phyloP scores from a whole-genome alignment of 2,113 vertebrate species.

The Sporophila hypoxantha region DNA sequence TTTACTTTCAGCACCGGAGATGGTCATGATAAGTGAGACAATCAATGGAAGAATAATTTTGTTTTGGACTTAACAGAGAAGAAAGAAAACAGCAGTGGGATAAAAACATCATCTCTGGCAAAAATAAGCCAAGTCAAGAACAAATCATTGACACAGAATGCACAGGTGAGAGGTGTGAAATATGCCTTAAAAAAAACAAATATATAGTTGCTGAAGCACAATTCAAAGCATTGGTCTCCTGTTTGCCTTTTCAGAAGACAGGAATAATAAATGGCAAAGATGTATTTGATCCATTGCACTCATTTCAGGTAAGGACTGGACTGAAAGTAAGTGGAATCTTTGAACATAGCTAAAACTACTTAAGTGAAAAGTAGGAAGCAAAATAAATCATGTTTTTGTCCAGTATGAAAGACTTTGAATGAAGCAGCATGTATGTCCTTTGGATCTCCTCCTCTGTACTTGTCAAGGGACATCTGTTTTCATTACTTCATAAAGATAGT shows the following conservation, averaged over 20 bases:
- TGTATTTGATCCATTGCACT: not conserved
- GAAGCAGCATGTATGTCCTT: not conserved
- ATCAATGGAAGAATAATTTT: not conserved
- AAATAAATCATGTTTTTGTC: not conserved
- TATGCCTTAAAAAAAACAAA: not conserved
- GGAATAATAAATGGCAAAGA: not conserved
- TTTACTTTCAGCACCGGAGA: not conserved
- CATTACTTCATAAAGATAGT: not conserved
- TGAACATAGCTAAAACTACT: not conserved
- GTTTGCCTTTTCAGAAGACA: not conserved
- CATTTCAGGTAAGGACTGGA: not conserved
- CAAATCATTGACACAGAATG: not conserved
- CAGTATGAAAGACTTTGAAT: not conserved
- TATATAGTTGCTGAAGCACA: not conserved
- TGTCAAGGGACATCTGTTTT: not conserved
- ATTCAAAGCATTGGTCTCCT: not conserved
- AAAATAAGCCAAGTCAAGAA: not conserved
- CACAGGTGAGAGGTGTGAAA: not conserved
- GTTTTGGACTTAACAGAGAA: not conserved
- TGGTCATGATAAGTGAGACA: not conserved
- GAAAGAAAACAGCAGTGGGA: not conserved
- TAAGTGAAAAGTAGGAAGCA: not conserved
- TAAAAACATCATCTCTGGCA: not conserved
- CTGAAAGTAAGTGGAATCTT: not conserved
- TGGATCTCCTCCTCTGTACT: not conserved